Conservation (phyloP, 2,888 invertebrate genomes). For the Drosophila villosipedis region DNA sequence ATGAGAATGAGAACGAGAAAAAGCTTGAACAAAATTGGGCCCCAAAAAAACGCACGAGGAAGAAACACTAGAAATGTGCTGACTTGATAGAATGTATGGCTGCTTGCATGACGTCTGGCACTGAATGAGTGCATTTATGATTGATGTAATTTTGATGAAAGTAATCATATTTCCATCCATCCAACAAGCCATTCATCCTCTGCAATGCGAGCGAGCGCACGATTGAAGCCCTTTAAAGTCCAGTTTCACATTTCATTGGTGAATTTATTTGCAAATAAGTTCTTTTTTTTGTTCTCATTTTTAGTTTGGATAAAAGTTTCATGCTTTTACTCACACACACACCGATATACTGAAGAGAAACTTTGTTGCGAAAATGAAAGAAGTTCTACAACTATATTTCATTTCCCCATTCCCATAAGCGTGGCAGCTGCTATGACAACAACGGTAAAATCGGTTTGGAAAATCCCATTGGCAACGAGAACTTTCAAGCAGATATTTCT, state of each 20-base stretch:
- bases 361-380: conserved; percentile 74
- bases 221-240: conserved; percentile 61
- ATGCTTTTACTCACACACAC: conserved; percentile 61
- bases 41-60: conserved; percentile 22
- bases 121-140: conserved; percentile 77
- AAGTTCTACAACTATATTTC: conserved; percentile 74
- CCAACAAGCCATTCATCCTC: not conserved
- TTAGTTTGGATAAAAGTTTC: conserved; percentile 52
- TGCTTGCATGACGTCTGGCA: conserved; percentile 40
- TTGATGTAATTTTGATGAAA: conserved; percentile 80
- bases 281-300: conserved; percentile 1
- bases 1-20: not conserved
- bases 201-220: conserved; percentile 11
- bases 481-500: conserved; percentile 51
- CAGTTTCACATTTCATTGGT: conserved; percentile 68
- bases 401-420: conserved; percentile 23
- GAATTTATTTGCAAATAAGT: conserved; percentile 57
- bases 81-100: conserved; percentile 61
- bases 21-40: conserved; percentile 19
- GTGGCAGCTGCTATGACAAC: conserved; percentile 44
- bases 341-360: conserved; percentile 54
- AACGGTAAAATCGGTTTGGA: conserved; percentile 52
- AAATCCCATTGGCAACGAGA: conserved; percentile 46
- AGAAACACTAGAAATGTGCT: conserved; percentile 69
- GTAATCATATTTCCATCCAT: conserved; percentile 58